phyloP scores from a whole-genome alignment of 2,888 invertebrate genomes.

The Chironomus riparius region DNA sequence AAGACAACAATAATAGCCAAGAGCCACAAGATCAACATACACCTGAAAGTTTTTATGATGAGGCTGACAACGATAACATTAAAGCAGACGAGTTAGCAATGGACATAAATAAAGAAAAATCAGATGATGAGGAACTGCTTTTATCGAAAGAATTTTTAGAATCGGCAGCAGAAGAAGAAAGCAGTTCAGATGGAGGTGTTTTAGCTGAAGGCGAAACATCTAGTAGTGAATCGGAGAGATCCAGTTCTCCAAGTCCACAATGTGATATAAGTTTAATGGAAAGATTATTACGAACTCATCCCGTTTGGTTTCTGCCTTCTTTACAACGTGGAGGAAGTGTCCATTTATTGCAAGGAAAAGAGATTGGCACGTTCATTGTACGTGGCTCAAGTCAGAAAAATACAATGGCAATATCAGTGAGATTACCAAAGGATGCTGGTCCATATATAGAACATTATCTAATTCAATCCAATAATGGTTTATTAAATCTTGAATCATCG shows the following conservation, averaged over 20 bases:
- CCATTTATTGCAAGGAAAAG: slow-evolving; percentile 86
- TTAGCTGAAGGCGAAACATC: slow-evolving; percentile 47
- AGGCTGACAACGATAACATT: slow-evolving; percentile 26
- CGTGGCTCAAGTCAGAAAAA: slow-evolving; percentile 87
- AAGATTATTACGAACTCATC: slow-evolving; percentile 80
- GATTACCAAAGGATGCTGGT: slow-evolving; percentile 75
- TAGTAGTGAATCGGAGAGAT: slow-evolving; percentile 49
- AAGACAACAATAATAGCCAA: slow-evolving; percentile 1
- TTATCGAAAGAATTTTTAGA: slow-evolving; percentile 32
- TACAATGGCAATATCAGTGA: slow-evolving; percentile 91
- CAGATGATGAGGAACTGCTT: slow-evolving; percentile 23
- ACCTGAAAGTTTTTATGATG: slow-evolving; percentile 20
- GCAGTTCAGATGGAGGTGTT: slow-evolving; percentile 45
- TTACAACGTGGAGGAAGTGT: slow-evolving; percentile 89
- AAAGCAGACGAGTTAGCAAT: slow-evolving; percentile 4
- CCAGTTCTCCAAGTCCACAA: slow-evolving; percentile 52
- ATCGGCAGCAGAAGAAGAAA: slow-evolving; percentile 43
- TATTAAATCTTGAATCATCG: slow-evolving; percentile 84
- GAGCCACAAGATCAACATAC: slow-evolving; percentile 9
- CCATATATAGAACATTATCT: slow-evolving; percentile 94
- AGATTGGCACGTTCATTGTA: slow-evolving; percentile 91
- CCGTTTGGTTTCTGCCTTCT: slow-evolving; percentile 92
- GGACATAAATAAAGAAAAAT: slow-evolving; percentile 24
- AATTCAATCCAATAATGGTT: slow-evolving; percentile 73
- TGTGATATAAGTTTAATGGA: slow-evolving; percentile 81